Conservation (phyloP, 2,888 invertebrate genomes). For the Hoplodrina blanda region DNA sequence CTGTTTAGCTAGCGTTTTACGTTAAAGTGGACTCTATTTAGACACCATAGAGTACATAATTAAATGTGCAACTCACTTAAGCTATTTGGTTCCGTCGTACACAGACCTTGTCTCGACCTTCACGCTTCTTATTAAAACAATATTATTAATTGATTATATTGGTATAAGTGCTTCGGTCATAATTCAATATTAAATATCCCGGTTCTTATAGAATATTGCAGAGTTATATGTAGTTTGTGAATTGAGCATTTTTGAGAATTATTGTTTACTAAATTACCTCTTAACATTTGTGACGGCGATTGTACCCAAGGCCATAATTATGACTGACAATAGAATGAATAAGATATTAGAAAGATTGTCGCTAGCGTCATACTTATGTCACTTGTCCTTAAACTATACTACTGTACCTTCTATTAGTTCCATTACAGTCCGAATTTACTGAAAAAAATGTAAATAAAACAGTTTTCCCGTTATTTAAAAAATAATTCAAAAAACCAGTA, state of each 20-base stretch:
- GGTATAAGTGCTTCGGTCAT: slow-evolving; percentile 21
- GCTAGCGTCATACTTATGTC: background rate
- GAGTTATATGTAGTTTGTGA: slow-evolving; percentile 17
- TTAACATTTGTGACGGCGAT: slow-evolving; percentile 29
- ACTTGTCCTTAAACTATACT: background rate
- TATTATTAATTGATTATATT: slow-evolving; percentile 46
- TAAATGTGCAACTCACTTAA: slow-evolving; percentile 53
- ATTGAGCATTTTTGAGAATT: slow-evolving; percentile 55
- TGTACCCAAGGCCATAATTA: slow-evolving; percentile 47
- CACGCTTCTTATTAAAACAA: slow-evolving; percentile 38
- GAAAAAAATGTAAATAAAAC: too few relatives aligned
- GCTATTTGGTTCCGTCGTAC: slow-evolving; percentile 62
- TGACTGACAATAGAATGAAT: background rate
- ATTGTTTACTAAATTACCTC: background rate
- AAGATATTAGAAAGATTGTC: background rate
- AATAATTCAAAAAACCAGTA: too few relatives aligned
- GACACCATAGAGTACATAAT: slow-evolving; percentile 47
- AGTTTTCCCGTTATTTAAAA: too few relatives aligned
- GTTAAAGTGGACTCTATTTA: slow-evolving; percentile 46
- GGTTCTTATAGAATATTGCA: slow-evolving; percentile 25
- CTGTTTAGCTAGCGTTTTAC: slow-evolving; percentile 57
- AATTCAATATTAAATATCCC: slow-evolving; percentile 32
- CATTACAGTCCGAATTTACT: background rate
- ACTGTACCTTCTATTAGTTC: background rate
- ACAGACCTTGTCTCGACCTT: slow-evolving; percentile 48